Evolutionary conservation across 2,113 vertebrate species (phyloP).

Genomic region (Lepus europaeus): DNA sequence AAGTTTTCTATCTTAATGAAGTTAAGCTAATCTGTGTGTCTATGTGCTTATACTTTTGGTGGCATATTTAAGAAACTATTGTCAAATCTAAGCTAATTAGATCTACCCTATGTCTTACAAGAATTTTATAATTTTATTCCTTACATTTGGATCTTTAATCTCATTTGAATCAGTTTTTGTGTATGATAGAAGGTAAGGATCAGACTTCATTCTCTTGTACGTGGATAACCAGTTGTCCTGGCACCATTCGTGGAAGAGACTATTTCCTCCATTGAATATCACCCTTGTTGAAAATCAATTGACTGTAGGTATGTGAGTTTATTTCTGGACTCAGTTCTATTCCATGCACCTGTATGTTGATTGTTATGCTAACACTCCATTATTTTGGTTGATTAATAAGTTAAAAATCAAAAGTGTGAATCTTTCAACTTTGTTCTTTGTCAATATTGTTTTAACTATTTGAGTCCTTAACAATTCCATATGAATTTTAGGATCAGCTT

Average conservation of each 20-base stretch:
- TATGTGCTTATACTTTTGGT: neutral
- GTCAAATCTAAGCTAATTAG: neutral
- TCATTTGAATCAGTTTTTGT: neutral
- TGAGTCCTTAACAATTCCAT: neutral
- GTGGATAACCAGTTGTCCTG: neutral
- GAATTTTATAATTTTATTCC: neutral
- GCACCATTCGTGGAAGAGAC: neutral
- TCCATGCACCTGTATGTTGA: neutral
- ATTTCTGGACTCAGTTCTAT: neutral
- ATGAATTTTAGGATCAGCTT: constrained; percentile 12
- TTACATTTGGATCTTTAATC: constrained; percentile 33
- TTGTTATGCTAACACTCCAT: neutral
- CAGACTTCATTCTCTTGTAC: neutral
- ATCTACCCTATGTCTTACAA: neutral
- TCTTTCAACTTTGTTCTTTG: constrained; percentile 37
- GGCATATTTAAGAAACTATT: constrained; percentile 3
- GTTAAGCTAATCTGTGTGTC: neutral
- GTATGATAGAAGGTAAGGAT: neutral
- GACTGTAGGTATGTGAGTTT: neutral
- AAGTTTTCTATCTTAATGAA: constrained; percentile 46
- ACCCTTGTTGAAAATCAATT: neutral
- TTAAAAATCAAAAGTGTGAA: constrained; percentile 1
- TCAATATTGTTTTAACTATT: constrained; percentile 41
- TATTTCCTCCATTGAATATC: neutral
- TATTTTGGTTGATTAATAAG: constrained; percentile 19